A percentile compares a stretch with the other conserved stretches of the same genome.
Conservation (phyloP, 2,797 vertebrate genomes). For the Cygnus olor region DNA sequence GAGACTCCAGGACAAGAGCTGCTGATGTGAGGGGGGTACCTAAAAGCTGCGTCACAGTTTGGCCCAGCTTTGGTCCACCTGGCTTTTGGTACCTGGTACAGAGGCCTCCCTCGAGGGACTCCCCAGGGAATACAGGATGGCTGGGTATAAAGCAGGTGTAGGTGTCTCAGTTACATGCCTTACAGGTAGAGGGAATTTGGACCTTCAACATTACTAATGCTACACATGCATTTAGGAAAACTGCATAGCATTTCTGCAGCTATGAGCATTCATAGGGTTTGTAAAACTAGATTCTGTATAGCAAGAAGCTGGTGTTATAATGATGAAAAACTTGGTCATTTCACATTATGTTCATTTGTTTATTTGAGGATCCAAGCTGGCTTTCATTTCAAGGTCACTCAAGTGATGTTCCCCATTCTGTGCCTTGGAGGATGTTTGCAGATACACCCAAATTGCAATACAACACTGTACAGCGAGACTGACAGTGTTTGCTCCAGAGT, state of each 20-base stretch:
- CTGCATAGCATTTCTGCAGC: neutral
- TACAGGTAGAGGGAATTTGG: neutral
- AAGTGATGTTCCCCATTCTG: neutral
- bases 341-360: slow-evolving; percentile 18
- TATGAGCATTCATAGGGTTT: neutral
- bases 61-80: neutral
- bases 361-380: slow-evolving; percentile 29
- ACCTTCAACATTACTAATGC: neutral
- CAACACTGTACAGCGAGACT: neutral
- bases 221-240: neutral
- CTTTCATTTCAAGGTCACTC: slow-evolving; percentile 38
- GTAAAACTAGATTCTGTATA: neutral
- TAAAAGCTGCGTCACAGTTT: neutral
- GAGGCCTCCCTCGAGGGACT: neutral
- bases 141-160: neutral
- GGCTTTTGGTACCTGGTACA: neutral
- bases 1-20: neutral
- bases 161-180: neutral
- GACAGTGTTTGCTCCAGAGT: slow-evolving; percentile 14
- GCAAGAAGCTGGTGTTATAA: neutral
- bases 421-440: slow-evolving; percentile 25
- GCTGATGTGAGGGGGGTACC: neutral
- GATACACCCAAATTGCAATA: neutral
- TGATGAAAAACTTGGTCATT: neutral
- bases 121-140: neutral